phyloP scores from a whole-genome alignment of 1,140 invertebrate genomes.

The Orchesella cincta region DNA sequence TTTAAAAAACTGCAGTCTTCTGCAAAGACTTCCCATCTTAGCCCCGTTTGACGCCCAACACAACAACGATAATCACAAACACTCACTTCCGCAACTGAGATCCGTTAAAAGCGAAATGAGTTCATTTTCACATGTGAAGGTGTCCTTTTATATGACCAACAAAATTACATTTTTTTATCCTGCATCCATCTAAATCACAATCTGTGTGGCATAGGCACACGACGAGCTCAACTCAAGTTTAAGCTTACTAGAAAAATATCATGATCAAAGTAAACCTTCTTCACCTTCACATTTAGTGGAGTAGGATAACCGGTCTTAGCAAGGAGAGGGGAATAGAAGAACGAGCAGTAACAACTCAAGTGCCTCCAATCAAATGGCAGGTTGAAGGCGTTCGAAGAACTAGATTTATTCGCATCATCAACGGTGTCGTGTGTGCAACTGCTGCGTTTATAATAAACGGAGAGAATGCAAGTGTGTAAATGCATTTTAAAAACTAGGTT shows the following conservation, averaged over 20 bases:
- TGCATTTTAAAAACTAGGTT: too few species aligned
- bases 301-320: conserved; percentile 23
- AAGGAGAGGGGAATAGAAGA: too few species aligned
- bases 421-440: too few species aligned
- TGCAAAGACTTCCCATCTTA: too few species aligned
- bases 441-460: too few species aligned
- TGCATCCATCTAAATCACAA: not conserved
- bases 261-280: not conserved
- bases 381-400: not conserved
- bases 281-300: not conserved
- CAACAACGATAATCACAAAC: not conserved
- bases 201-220: not conserved
- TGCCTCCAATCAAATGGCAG: not conserved
- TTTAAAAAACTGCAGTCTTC: too few species aligned
- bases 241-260: not conserved
- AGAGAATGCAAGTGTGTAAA: too few species aligned
- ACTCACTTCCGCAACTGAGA: not conserved
- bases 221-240: not conserved
- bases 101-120: conserved; percentile 19
- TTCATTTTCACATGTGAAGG: not conserved
- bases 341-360: not conserved
- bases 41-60: not conserved
- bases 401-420: too few species aligned
- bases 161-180: not conserved
- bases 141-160: conserved; percentile 16